Evolutionary conservation across 1,140 invertebrate species (phyloP), one percentile per base, ranked within the genome.

Genomic region (Pseudomyrmex concolor): DNA sequence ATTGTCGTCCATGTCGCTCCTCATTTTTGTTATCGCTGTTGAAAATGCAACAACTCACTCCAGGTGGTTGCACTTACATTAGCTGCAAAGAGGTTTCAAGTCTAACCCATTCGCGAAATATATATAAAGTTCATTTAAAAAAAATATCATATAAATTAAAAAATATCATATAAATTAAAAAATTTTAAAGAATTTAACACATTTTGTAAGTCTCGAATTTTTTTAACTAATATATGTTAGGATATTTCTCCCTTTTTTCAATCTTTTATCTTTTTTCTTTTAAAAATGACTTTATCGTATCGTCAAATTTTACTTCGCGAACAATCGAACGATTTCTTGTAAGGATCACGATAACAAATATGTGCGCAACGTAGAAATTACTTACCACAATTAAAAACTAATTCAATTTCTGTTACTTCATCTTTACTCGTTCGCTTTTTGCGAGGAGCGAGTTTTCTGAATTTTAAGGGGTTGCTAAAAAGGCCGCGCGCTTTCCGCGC

Each of bases 1-100:
- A 70, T 89, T 83, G 60, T 62, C 81, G 66, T 68, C 68, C 78
- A 17, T 66, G 86, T 85, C 80, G 76, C 66, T 60, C 17, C 17
- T 76, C 62, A 70, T 83, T 57, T 70, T 77, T 51, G 85, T 87
- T 83, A 83, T 62, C 83, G 78, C 84, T 77, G 73, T 87, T 76
- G 71, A 84, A 86, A 84, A 84, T 83, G 60, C 55, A 73, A 34
- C 34, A 71, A 63, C 71, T 45, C 51, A 67, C 22, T 54, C 70
- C 76, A n/a, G 25, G 34, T n/a, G 19, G 72, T 48, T 71, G 55
- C 43, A 48, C 43, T 84, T 86, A 71, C 71, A 83, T 74, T 72
- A 86, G 55, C 50, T 48, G 72, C 10, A 78, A 87, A 78, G 15
- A 70, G 19, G 76, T 66, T 76, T 70, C 64, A 25, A 59, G 15